Percentiles rank a stretch among this genome's conserved stretches.
Conservation (phyloP, 1,140 invertebrate species). For the Polypedilum pembai region DNA sequence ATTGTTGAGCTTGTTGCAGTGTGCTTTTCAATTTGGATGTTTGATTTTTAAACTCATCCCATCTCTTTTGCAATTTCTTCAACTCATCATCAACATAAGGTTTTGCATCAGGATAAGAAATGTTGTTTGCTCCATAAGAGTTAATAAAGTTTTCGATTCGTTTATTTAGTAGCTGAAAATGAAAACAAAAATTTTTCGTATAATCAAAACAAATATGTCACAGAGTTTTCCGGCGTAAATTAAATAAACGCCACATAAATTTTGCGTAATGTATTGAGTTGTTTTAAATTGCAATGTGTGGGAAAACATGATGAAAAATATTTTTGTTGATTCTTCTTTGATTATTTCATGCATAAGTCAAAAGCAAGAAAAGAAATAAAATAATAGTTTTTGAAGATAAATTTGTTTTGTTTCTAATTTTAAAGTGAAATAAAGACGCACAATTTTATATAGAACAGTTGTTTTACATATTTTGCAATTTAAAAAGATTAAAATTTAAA, state of each 20-base stretch:
- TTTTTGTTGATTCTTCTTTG: too few relatives aligned
- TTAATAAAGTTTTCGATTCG: slow-evolving; percentile 65
- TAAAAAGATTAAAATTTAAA: too few relatives aligned
- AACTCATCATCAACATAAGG: slow-evolving; percentile 56
- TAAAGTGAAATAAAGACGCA: too few relatives aligned
- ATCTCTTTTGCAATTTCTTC: slow-evolving; percentile 58
- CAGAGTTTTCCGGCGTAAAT: not conserved
- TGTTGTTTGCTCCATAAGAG: slow-evolving; percentile 58
- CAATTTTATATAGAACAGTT: too few relatives aligned
- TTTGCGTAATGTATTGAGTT: not conserved
- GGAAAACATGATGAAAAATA: not conserved
- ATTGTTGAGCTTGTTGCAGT: slow-evolving; percentile 50
- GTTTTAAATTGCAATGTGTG: slow-evolving; percentile 4
- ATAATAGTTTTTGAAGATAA: too few relatives aligned
- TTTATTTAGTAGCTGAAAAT: slow-evolving; percentile 58
- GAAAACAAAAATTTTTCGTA: slow-evolving; percentile 31
- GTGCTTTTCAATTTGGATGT: slow-evolving; percentile 56
- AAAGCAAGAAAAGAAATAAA: too few relatives aligned
- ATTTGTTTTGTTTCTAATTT: too few relatives aligned
- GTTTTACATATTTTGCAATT: too few relatives aligned
- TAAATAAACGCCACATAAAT: slow-evolving; percentile 28
- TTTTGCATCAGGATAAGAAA: slow-evolving; percentile 50
- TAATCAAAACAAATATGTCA: slow-evolving; percentile 24
- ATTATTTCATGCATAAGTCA: too few relatives aligned
- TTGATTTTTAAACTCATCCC: slow-evolving; percentile 62